These are phyloP conservation scores for Melanotaenia maccullochi DNA, from an alignment of 2,797 vertebrate species.

Conservation along the genomic window DNA sequence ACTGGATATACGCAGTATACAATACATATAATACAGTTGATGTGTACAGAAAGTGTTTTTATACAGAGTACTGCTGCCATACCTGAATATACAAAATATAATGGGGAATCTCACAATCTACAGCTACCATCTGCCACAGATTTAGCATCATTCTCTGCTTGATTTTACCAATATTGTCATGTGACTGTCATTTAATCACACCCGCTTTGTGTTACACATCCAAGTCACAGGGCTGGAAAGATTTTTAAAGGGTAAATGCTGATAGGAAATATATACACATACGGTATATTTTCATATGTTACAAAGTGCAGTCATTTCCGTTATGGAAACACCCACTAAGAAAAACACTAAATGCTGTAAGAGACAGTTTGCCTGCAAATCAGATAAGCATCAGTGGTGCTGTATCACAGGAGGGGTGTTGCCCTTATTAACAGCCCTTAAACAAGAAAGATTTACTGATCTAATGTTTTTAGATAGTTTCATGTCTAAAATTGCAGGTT, in stretches of 20 bases:
- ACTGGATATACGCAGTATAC: slow-evolving; percentile 14
- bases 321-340: background rate
- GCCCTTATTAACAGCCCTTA: background rate
- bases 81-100: background rate
- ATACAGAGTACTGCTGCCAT: background rate
- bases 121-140: background rate
- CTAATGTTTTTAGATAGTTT: background rate
- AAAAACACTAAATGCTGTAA: background rate
- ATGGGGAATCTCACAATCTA: background rate
- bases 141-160: background rate
- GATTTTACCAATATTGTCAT: background rate
- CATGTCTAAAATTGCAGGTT: background rate
- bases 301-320: no score
- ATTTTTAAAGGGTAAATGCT: background rate
- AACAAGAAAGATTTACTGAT: background rate
- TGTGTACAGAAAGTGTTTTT: slow-evolving; percentile 12
- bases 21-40: slow-evolving; percentile 11
- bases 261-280: background rate
- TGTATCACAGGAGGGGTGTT: slow-evolving; percentile 5
- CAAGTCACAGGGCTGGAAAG: background rate
- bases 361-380: background rate
- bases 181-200: background rate
- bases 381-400: background rate
- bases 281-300: no score
- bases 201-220: background rate